Evolutionary conservation across 1,140 invertebrate genomes (phyloP).

Genomic region (Druon quercuslanigerum): DNA sequence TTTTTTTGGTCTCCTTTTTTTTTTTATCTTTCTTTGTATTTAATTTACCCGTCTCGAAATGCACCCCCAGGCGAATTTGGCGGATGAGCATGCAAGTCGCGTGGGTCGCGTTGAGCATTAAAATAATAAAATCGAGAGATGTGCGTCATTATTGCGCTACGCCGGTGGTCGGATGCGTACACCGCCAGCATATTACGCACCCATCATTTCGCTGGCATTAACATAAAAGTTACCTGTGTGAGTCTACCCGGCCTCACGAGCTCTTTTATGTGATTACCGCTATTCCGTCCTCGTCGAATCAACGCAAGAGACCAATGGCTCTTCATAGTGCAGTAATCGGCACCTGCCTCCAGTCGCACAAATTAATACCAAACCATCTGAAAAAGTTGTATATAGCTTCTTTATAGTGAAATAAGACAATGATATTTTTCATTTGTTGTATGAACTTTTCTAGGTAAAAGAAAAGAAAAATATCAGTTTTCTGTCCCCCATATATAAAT

Average conservation of each 20-base stretch:
- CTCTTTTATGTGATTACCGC: conserved; percentile 40
- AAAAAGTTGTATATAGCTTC: too few species aligned
- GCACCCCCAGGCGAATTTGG: conserved; percentile 41
- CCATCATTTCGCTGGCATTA: conserved; percentile 61
- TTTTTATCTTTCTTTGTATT: not conserved
- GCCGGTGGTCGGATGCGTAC: conserved; percentile 61
- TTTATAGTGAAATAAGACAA: too few species aligned
- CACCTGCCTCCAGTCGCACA: not conserved
- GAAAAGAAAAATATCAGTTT: too few species aligned
- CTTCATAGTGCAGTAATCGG: conserved; percentile 33
- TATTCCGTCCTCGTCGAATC: conserved; percentile 18
- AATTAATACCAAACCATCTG: not conserved
- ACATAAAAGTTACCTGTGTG: conserved; percentile 48
- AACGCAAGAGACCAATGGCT: conserved; percentile 18
- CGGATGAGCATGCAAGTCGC: conserved; percentile 65
- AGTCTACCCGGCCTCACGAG: conserved; percentile 33
- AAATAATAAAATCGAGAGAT: conserved; percentile 70
- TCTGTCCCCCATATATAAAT: too few species aligned
- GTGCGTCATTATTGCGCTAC: conserved; percentile 69
- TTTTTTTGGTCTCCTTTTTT: not conserved
- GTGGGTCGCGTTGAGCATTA: conserved; percentile 62
- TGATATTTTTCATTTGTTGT: too few species aligned
- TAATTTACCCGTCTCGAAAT: conserved; percentile 19
- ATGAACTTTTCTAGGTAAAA: too few species aligned
- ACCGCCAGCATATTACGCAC: conserved; percentile 52